Evolutionary conservation across 30 jellyfish, hydroid and myxozoan species (phyloP), one percentile per base, ranked within the genome.

Genomic region (Pelagia noctiluca): DNA sequence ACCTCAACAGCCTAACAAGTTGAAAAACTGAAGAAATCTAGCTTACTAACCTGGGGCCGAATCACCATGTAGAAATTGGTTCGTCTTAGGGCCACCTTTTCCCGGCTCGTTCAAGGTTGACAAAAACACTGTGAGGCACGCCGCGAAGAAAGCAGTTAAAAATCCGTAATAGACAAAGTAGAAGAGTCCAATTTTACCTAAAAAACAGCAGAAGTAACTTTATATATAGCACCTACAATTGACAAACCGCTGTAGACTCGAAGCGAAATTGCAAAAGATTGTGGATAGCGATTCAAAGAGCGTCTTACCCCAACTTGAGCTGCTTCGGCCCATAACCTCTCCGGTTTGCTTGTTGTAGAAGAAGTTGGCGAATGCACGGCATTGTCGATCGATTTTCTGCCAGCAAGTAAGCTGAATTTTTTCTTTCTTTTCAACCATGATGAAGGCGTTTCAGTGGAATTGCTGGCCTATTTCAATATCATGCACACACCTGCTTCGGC

Each of bases 261-360:
- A 8, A 19, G 19, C 61, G 19, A 8, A 47, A 19, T 47, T 8
- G 19, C 11, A 11, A 8, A 12, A 57, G 26, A 12, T 12, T 11
- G 28, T 22, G 19, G n/a, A n/a, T n/a, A n/a, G n/a, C n/a, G n/a
- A n/a, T n/a, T n/a, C n/a, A n/a, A n/a, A n/a, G n/a, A n/a, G n/a
- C n/a, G n/a, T n/a, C 99, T 62, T 30, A 94, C 99, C 99, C 99
- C 99, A 94, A 57, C 97, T 94, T 18, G 29, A 25, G 81, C 97
- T 88, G 53, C 87, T 84, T 88, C 99, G 75, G 83, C 97, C 99
- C 99, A 94, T 88, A 3, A 93, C 91, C 71, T 88, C 96, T 8
- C 85, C 81, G 49, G 92, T 86, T 69, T 92, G 89, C 70, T 74
- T 83, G 85, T 88, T 88, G 89, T 85, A 94, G 30, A 92, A 50